Conservation (phyloP, 2,888 invertebrate genomes). For the Ormyrus pomaceus region DNA sequence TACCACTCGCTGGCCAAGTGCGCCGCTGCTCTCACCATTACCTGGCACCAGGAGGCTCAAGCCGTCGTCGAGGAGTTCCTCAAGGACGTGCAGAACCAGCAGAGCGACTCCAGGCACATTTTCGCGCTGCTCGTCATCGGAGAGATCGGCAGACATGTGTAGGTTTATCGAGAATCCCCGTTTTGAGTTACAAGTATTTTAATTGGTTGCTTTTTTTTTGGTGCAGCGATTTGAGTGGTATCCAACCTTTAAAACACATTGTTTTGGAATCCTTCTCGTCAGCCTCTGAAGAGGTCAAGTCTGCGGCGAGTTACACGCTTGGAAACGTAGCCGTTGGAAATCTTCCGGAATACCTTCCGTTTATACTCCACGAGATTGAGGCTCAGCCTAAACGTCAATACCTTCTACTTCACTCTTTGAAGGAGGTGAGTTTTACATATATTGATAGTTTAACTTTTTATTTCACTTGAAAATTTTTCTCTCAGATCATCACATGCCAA, state of each 20-base stretch:
- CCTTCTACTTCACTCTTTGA: constrained; percentile 95
- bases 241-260: constrained; percentile 85
- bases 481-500: constrained; percentile 80
- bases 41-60: constrained; percentile 84
- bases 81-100: constrained; percentile 83
- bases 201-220: constrained; percentile 21
- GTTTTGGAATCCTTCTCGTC: constrained; percentile 93
- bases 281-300: constrained; percentile 96
- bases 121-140: constrained; percentile 97
- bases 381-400: constrained; percentile 97
- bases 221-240: constrained; percentile 86
- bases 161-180: constrained; percentile 72
- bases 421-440: constrained; percentile 84
- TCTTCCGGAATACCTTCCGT: constrained; percentile 93
- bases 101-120: constrained; percentile 89
- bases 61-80: constrained; percentile 82
- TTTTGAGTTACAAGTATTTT: not conserved
- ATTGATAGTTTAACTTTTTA: not conserved
- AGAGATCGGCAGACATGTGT: constrained; percentile 97
- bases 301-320: constrained; percentile 97
- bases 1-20: constrained; percentile 98
- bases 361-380: constrained; percentile 95
- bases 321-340: constrained; percentile 98
- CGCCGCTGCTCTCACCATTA: constrained; percentile 93
- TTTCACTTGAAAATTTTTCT: constrained; percentile 7